Percentiles rank a stretch among this genome's conserved stretches.
These are phyloP conservation scores for Halcyon malimbica DNA, from an alignment of 2,113 vertebrate species.

Conservation along the genomic window DNA sequence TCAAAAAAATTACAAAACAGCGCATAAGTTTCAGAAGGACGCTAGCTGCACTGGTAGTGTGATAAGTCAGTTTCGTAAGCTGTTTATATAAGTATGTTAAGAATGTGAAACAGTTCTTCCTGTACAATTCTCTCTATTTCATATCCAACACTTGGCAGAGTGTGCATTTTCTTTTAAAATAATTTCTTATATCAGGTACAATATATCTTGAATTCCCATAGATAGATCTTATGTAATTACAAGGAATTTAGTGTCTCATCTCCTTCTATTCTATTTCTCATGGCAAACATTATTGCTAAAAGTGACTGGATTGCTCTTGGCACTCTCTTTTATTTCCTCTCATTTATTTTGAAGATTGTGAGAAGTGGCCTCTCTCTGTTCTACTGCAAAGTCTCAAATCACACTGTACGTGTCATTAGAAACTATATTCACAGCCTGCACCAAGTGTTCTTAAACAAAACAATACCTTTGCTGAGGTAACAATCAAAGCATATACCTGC, in stretches of 20 bases:
- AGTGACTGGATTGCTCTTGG: neutral
- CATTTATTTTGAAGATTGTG: neutral
- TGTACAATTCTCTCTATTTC: neutral
- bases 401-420: neutral
- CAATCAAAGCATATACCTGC: slow-evolving; percentile 82
- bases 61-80: neutral
- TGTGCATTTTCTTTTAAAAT: neutral
- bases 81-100: neutral
- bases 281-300: neutral
- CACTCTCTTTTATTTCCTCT: neutral
- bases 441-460: neutral
- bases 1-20: neutral
- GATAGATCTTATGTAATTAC: neutral
- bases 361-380: neutral
- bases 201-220: neutral
- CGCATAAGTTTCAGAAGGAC: neutral
- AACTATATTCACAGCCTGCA: neutral
- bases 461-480: neutral
- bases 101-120: slow-evolving; percentile 16
- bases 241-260: neutral
- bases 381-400: neutral
- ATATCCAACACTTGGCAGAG: neutral
- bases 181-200: neutral
- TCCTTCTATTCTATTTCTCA: neutral
- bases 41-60: neutral